A percentile compares a stretch with the other conserved stretches of the same genome.
Evolutionary conservation across 2,797 vertebrate species (phyloP).

Genomic region (Melopsittacus undulatus): DNA sequence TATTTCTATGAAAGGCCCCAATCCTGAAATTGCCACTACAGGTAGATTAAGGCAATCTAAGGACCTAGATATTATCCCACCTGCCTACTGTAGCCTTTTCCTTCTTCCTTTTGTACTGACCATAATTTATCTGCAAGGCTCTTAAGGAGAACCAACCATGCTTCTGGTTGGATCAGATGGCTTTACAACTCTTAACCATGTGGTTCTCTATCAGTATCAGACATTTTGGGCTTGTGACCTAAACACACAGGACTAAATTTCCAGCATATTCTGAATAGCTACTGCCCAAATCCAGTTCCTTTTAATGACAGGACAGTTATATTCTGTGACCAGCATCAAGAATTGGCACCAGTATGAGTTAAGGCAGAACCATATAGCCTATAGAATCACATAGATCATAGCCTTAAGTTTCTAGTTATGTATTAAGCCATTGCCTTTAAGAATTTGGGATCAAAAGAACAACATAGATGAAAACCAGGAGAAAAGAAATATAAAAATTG

Average conservation of each 20-base stretch:
- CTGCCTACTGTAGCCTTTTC: not conserved
- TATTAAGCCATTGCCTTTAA: not conserved
- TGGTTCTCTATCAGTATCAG: not conserved
- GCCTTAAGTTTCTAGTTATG: not conserved
- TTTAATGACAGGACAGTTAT: not conserved
- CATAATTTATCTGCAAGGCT: not conserved
- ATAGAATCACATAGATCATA: not conserved
- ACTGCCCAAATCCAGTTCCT: not conserved
- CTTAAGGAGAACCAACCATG: not conserved
- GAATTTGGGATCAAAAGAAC: not conserved
- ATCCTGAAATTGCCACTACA: not conserved
- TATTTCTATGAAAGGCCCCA: not conserved
- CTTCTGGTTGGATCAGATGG: not conserved
- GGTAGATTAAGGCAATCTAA: not conserved
- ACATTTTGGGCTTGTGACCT: not conserved
- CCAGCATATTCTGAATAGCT: not conserved
- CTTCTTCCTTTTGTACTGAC: not conserved
- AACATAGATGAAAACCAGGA: not conserved
- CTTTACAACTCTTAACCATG: not conserved
- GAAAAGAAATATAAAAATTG: not conserved
- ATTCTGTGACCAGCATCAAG: not conserved
- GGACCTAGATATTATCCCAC: not conserved
- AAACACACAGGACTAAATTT: not conserved
- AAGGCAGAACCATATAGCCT: not conserved
- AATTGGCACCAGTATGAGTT: not conserved